Conservation (phyloP, 2,113 vertebrate species). For the human (Homo sapiens) region GRCh38 chr6:44618501-44619000, state of each 20-base stretch:
- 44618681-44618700: not conserved
- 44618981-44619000: not conserved
- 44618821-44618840: not conserved
- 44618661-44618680: not conserved
- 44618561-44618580: not conserved
- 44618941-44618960: not conserved
- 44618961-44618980: not conserved
- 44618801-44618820: not conserved
- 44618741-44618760: not conserved
- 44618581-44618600: not conserved
- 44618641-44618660: fast-evolving
- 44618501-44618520: conserved; percentile 66
- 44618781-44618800: not conserved
- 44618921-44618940: conserved; percentile 46
- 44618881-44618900: not conserved
- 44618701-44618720: not conserved
- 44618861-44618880: not conserved
- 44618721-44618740: not conserved
- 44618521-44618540: conserved; percentile 69
- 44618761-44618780: not conserved
- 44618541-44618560: conserved; percentile 58
- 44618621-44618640: not conserved
- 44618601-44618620: not conserved
- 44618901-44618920: not conserved
- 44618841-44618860: not conserved